Evolutionary conservation across 1,140 invertebrate genomes (phyloP), one percentile per base, ranked within the genome.

Genomic region (Eurytemora carolleeae): DNA sequence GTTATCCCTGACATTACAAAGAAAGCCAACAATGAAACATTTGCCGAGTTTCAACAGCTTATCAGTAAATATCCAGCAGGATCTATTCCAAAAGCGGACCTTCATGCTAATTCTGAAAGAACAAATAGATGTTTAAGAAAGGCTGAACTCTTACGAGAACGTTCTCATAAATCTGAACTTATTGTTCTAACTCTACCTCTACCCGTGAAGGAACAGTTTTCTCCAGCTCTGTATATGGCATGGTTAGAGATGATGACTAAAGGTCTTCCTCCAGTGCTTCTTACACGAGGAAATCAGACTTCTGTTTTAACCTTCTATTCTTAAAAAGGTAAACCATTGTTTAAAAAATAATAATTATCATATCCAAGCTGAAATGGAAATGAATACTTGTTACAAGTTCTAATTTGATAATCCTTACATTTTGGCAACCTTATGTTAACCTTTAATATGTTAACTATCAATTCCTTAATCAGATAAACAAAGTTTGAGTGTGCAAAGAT

Each of bases 291-390:
- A 17, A 95, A 96, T 74, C 90, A 95, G 68, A 84, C 83, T 60
- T 91, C 88, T 63, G 91, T 95, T 22, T 78, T 96, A 59, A 95
- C 91, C 20, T 93, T 90, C 74, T 95, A 95, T 73, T 94, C 89
- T 26, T 97, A 86, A 44, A n/a, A n/a, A n/a, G n/a, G n/a, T n/a
- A n/a, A n/a, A n/a, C n/a, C n/a, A n/a, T n/a, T n/a, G n/a, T n/a
- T n/a, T n/a, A n/a, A n/a, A n/a, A n/a, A n/a, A n/a, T n/a, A n/a
- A n/a, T n/a, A n/a, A n/a, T n/a, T n/a, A n/a, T n/a, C n/a, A n/a
- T n/a, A n/a, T n/a, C n/a, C n/a, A n/a, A n/a, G n/a, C n/a, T n/a
- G n/a, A n/a, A n/a, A n/a, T n/a, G n/a, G n/a, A n/a, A n/a, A n/a
- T n/a, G n/a, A n/a, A n/a, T n/a, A n/a, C n/a, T n/a, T n/a, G n/a